phyloP scores from a whole-genome alignment of 2,888 invertebrate genomes.

The Sphinx pinastri region DNA sequence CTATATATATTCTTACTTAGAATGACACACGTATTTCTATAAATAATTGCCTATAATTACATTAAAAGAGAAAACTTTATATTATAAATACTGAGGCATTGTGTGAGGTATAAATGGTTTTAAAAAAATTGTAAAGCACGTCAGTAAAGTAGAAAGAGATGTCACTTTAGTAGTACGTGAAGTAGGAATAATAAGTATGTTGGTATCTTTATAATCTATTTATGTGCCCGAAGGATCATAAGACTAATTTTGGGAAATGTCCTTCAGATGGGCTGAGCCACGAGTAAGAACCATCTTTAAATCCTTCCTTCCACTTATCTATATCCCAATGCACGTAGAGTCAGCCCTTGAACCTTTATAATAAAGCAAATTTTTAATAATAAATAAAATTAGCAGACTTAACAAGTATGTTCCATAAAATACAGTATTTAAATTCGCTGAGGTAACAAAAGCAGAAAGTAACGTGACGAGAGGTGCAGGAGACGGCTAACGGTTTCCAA shows the following conservation, averaged over 20 bases:
- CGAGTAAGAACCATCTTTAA: no score
- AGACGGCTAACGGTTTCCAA: slow-evolving; percentile 53
- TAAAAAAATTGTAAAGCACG: background rate
- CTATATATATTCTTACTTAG: background rate
- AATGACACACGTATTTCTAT: background rate
- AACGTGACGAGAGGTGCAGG: slow-evolving; percentile 45
- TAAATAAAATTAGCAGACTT: background rate
- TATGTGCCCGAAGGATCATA: no score
- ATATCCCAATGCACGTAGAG: background rate
- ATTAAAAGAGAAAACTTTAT: slow-evolving; percentile 5
- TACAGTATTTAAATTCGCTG: background rate
- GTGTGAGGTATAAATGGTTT: background rate
- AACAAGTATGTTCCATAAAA: slow-evolving; percentile 32
- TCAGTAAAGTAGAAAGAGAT: slow-evolving; percentile 5
- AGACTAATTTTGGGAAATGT: no score
- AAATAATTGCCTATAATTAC: slow-evolving; percentile 4
- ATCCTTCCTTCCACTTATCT: background rate
- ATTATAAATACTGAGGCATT: background rate
- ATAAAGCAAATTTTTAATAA: background rate
- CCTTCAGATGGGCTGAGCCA: no score
- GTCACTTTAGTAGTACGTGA: background rate
- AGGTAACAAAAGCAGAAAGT: slow-evolving; percentile 48
- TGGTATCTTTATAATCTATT: no score
- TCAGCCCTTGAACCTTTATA: no score
- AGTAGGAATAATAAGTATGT: background rate